A percentile compares a stretch with the other conserved stretches of the same genome.
Conservation (phyloP, 2,888 invertebrate genomes). For the Cactoblastis cactorum region DNA sequence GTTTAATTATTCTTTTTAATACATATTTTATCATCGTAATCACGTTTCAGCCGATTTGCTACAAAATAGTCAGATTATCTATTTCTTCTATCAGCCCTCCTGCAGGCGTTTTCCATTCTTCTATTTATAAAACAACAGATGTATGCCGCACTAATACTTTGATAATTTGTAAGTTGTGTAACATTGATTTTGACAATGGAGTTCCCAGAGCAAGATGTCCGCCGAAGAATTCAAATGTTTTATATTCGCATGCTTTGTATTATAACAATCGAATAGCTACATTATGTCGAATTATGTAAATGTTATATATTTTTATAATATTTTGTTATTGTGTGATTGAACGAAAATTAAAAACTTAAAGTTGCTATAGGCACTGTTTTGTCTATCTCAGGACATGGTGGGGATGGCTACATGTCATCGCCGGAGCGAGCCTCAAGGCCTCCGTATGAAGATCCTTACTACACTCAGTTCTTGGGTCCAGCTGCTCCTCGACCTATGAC, state of each 20-base stretch:
- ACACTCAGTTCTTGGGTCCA: conserved; percentile 86
- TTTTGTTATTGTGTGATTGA: neutral
- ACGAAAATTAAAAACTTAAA: neutral
- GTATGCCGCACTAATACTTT: neutral
- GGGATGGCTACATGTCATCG: conserved; percentile 90
- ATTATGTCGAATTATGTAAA: neutral
- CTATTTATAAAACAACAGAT: neutral
- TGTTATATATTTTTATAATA: neutral
- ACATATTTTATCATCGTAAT: neutral
- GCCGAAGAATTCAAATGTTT: neutral
- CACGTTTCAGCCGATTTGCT: neutral
- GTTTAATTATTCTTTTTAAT: conserved; percentile 14
- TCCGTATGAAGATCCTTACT: conserved; percentile 92
- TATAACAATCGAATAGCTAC: conserved; percentile 11
- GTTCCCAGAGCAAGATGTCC: neutral
- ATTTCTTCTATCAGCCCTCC: neutral
- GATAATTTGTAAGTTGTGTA: neutral
- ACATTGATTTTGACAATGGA: neutral
- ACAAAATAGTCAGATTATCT: neutral
- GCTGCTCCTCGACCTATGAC: conserved; percentile 86
- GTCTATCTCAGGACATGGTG: conserved; percentile 42
- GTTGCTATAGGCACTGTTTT: neutral
- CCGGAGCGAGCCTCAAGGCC: conserved; percentile 87
- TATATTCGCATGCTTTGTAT: conserved; percentile 11
- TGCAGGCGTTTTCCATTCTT: neutral